Evolutionary conservation across 2,888 invertebrate species (phyloP).

Genomic region (Heliconius erato): DNA sequence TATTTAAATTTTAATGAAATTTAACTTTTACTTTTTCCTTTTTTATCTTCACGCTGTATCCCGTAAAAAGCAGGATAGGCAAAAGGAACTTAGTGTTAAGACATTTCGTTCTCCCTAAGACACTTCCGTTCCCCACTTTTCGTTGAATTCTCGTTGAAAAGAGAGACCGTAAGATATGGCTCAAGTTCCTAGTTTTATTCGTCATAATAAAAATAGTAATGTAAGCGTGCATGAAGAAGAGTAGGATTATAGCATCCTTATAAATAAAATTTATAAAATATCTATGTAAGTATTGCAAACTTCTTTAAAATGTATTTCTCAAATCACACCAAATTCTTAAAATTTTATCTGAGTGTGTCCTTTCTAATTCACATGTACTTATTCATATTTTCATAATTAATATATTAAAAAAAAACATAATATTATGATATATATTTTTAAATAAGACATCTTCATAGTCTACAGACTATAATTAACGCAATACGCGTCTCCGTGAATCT

Average conservation of each 20-base stretch:
- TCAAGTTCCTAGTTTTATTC: not conserved
- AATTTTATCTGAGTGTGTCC: not conserved
- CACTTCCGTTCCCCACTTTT: too few relatives aligned
- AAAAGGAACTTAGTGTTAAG: too few relatives aligned
- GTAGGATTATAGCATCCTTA: too few relatives aligned
- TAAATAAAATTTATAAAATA: too few relatives aligned
- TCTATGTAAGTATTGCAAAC: too few relatives aligned
- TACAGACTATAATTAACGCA: conserved; percentile 25
- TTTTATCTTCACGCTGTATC: too few relatives aligned
- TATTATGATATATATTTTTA: not conserved
- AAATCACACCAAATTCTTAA: not conserved
- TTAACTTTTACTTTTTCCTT: too few relatives aligned
- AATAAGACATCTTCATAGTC: not conserved
- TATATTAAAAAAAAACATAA: not conserved
- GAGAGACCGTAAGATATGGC: not conserved
- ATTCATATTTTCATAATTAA: not conserved
- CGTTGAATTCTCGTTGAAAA: not conserved
- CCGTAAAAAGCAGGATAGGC: too few relatives aligned
- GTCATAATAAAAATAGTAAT: not conserved
- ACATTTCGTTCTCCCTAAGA: too few relatives aligned
- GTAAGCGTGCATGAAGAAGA: not conserved
- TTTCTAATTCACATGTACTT: not conserved
- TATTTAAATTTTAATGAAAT: too few relatives aligned
- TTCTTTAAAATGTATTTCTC: too few relatives aligned
- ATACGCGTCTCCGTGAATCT: conserved; percentile 32